A percentile compares a stretch with the other conserved stretches of the same genome.
These are phyloP conservation scores for Subacronicta megacephala DNA, from an alignment of 2,888 invertebrate genomes.

Conservation along the genomic window DNA sequence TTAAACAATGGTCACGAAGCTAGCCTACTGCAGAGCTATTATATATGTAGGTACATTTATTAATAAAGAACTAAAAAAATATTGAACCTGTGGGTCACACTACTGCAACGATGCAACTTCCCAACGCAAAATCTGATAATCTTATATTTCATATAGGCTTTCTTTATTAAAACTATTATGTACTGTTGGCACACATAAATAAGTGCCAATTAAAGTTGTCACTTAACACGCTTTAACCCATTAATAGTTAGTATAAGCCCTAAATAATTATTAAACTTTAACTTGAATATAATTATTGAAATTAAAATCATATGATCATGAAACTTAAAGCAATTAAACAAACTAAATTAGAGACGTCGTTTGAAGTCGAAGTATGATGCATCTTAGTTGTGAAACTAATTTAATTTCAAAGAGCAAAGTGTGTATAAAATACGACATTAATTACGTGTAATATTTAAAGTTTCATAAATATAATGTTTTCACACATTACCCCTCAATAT, in stretches of 20 bases:
- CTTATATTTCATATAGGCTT: too few relatives aligned
- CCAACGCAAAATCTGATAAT: too few relatives aligned
- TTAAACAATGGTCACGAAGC: too few relatives aligned
- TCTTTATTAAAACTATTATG: too few relatives aligned
- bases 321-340: slow-evolving; percentile 4
- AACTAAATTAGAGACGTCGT: neutral
- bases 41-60: too few relatives aligned
- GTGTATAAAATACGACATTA: neutral
- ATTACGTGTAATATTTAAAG: slow-evolving; percentile 11
- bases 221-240: too few relatives aligned
- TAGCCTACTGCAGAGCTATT: too few relatives aligned
- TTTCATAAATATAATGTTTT: slow-evolving; percentile 6
- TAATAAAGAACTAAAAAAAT: too few relatives aligned
- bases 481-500: neutral
- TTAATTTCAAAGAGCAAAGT: slow-evolving; percentile 10
- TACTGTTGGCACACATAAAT: too few relatives aligned
- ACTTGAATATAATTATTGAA: neutral
- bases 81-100: too few relatives aligned
- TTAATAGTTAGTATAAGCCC: neutral
- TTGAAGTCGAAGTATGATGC: neutral
- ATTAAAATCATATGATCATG: neutral
- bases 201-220: too few relatives aligned
- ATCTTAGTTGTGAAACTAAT: slow-evolving; percentile 16
- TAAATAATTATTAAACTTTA: neutral
- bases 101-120: too few relatives aligned